phyloP scores from a whole-genome alignment of 2,113 vertebrate species.

The Heptranchias perlo region DNA sequence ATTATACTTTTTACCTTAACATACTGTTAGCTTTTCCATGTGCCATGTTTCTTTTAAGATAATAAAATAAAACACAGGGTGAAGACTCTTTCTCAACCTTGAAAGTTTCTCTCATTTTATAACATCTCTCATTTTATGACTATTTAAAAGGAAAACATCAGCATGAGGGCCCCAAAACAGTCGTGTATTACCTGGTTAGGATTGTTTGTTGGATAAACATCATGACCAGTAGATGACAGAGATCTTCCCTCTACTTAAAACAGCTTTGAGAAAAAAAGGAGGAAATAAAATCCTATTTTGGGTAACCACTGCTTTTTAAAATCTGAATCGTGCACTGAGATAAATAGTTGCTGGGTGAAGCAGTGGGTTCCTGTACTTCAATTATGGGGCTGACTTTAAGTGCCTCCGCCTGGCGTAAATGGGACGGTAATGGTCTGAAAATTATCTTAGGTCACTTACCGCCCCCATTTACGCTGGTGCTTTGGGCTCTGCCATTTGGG shows the following conservation, averaged over 20 bases:
- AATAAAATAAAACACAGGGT: neutral
- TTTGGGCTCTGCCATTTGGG: neutral
- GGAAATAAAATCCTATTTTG: neutral
- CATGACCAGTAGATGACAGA: neutral
- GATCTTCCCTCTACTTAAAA: neutral
- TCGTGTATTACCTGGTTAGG: neutral
- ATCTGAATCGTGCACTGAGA: neutral
- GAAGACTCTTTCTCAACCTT: neutral
- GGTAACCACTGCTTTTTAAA: neutral
- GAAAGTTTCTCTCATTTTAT: neutral
- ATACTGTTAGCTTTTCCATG: neutral
- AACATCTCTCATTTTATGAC: neutral
- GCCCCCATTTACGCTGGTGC: neutral
- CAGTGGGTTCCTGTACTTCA: too few relatives aligned
- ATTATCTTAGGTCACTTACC: neutral
- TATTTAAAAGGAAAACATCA: neutral
- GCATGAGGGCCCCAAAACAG: neutral
- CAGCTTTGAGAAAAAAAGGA: neutral
- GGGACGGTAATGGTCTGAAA: neutral
- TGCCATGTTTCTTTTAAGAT: neutral
- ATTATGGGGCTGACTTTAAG: neutral
- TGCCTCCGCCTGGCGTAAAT: neutral
- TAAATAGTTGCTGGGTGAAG: too few relatives aligned
- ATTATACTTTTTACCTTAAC: neutral
- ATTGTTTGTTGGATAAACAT: neutral